phyloP scores from a whole-genome alignment of 2,888 invertebrate genomes.

The Eupithecia pulchellata region DNA sequence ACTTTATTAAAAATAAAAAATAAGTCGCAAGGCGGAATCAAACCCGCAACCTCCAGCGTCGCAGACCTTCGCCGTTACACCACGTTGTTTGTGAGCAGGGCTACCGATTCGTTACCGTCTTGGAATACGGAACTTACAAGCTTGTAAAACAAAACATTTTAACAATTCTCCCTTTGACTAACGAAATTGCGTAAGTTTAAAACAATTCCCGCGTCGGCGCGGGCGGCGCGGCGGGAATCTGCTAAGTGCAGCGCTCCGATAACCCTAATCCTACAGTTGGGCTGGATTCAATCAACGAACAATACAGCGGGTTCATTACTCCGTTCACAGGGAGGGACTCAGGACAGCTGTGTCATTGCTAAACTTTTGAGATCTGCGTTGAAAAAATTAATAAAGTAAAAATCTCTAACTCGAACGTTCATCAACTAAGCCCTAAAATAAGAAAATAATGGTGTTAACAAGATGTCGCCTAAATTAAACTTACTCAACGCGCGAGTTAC shows the following conservation, averaged over 20 bases:
- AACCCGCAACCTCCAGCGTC: too few species aligned
- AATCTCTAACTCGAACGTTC: background rate
- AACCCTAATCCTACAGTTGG: slow-evolving; percentile 49
- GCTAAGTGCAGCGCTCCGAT: slow-evolving; percentile 40
- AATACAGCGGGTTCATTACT: slow-evolving; percentile 56
- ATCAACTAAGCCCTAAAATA: background rate
- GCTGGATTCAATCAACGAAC: slow-evolving; percentile 59
- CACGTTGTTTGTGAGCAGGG: too few species aligned
- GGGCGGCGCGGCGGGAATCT: slow-evolving; percentile 15
- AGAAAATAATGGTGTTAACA: background rate
- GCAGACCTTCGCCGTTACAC: too few species aligned
- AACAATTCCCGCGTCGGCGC: slow-evolving; percentile 35
- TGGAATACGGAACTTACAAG: too few species aligned
- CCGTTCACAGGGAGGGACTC: slow-evolving; percentile 13
- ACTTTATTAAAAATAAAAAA: too few species aligned
- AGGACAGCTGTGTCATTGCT: slow-evolving; percentile 11
- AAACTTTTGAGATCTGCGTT: background rate
- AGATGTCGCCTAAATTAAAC: background rate
- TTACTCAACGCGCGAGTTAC: too few species aligned
- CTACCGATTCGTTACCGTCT: background rate
- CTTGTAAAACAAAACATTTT: slow-evolving; percentile 18
- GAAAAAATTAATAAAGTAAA: background rate
- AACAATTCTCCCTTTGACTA: slow-evolving; percentile 14
- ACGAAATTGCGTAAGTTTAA: slow-evolving; percentile 30
- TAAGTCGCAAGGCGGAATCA: too few species aligned